A percentile compares a stretch with the other conserved stretches of the same genome.
These are phyloP conservation scores for Eilema griseolum DNA, from an alignment of 2,888 invertebrate species.

Conservation along the genomic window DNA sequence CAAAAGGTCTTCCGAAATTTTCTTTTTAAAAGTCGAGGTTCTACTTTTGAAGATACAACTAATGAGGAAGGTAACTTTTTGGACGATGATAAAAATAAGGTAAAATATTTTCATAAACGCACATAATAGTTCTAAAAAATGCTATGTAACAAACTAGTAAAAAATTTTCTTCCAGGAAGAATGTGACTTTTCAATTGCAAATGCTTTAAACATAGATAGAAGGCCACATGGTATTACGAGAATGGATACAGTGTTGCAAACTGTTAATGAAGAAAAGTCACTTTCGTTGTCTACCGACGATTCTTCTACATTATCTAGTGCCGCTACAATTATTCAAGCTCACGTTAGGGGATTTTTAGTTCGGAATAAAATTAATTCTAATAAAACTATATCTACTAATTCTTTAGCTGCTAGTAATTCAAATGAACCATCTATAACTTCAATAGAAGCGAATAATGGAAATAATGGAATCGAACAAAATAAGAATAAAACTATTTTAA, in stretches of 20 bases:
- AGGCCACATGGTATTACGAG: conserved; percentile 73
- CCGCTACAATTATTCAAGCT: conserved; percentile 89
- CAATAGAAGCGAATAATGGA: conserved; percentile 66
- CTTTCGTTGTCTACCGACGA: conserved; percentile 80
- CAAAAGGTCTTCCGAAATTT: conserved; percentile 86
- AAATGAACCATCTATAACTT: conserved; percentile 65
- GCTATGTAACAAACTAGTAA: conserved; percentile 30
- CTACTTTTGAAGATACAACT: conserved; percentile 73
- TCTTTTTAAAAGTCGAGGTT: conserved; percentile 79
- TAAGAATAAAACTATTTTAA: conserved; percentile 76
- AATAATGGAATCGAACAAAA: conserved; percentile 62
- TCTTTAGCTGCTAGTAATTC: conserved; percentile 71
- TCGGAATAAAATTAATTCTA: conserved; percentile 81
- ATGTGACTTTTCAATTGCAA: conserved; percentile 57
- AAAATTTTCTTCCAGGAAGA: conserved; percentile 68
- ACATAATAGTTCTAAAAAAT: conserved; percentile 23
- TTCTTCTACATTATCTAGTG: conserved; percentile 84
- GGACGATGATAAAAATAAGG: conserved; percentile 67
- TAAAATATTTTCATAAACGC: conserved; percentile 40
- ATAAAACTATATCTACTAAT: conserved; percentile 74
- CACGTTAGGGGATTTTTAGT: conserved; percentile 90
- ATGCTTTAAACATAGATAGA: conserved; percentile 67
- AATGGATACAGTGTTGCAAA: conserved; percentile 83
- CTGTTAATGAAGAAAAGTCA: conserved; percentile 85
- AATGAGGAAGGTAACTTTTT: conserved; percentile 66